These are phyloP conservation scores for Drosophila aldrichi DNA, from an alignment of 2,888 invertebrate species.

Conservation along the genomic window DNA sequence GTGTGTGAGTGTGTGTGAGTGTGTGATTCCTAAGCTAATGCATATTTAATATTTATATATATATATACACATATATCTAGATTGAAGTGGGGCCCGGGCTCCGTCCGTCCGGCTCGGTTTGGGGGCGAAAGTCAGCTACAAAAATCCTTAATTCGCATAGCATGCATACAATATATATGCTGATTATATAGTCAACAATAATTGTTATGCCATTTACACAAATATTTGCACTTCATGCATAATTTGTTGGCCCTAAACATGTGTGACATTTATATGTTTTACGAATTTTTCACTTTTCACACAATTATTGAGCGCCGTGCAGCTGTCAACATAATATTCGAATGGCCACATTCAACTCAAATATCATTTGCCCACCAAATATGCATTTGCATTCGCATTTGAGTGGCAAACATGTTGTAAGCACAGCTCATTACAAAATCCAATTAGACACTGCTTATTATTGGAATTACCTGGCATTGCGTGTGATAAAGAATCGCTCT, in stretches of 20 bases:
- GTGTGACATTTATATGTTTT: constrained; percentile 4
- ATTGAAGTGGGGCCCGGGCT: constrained; percentile 6
- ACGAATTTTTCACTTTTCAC: not conserved
- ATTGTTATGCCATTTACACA: constrained; percentile 54
- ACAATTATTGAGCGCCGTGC: constrained; percentile 13
- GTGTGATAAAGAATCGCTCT: not conserved
- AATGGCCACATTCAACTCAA: not conserved
- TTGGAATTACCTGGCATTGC: not conserved
- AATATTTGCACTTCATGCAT: constrained; percentile 47
- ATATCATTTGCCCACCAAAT: not conserved
- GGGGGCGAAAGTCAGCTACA: constrained; percentile 19
- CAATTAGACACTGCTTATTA: not conserved
- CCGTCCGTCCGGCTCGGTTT: not conserved
- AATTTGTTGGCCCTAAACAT: constrained; percentile 38
- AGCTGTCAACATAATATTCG: not conserved
- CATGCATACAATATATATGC: constrained; percentile 34
- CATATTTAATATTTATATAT: constrained; percentile 74
- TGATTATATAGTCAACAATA: constrained; percentile 58
- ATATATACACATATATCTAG: not conserved
- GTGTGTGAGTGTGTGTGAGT: constrained; percentile 1
- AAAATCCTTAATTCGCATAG: constrained; percentile 52
- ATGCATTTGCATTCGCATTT: not conserved
- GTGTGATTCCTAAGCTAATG: constrained; percentile 52
- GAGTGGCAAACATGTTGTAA: not conserved
- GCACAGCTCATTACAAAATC: not conserved